Percentiles rank a stretch among this genome's conserved stretches.
These are phyloP conservation scores for Tetramorium parvispinum DNA, from an alignment of 1,140 invertebrate species.

Conservation along the genomic window DNA sequence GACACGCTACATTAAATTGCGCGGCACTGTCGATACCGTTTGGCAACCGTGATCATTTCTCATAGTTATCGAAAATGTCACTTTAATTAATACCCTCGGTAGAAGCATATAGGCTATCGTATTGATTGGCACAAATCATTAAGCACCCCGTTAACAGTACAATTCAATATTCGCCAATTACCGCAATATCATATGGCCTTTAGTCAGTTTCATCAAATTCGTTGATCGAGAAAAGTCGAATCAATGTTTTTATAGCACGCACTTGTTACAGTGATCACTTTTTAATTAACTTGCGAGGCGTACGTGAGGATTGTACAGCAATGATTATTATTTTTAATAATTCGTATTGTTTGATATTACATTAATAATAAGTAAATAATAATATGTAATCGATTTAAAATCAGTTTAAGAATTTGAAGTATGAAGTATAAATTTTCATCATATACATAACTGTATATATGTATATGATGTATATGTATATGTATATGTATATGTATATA, in stretches of 20 bases:
- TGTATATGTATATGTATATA: not conserved
- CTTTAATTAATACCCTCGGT: slow-evolving; percentile 72
- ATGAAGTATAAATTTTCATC: not conserved
- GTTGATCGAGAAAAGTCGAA: slow-evolving; percentile 4
- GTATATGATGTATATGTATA: not conserved
- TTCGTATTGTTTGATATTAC: not conserved
- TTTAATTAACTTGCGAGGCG: not conserved
- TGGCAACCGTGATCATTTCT: slow-evolving; percentile 63
- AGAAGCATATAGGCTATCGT: slow-evolving; percentile 30
- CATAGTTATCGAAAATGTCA: slow-evolving; percentile 73
- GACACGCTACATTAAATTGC: slow-evolving; percentile 65
- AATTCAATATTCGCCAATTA: slow-evolving; percentile 67
- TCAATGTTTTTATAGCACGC: not conserved
- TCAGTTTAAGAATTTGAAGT: not conserved
- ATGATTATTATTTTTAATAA: not conserved
- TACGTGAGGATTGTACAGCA: not conserved
- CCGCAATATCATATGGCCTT: slow-evolving; percentile 1
- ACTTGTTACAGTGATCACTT: not conserved
- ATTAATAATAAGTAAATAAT: slow-evolving; percentile 22
- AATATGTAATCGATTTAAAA: slow-evolving; percentile 7
- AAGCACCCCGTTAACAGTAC: slow-evolving; percentile 51
- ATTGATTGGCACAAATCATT: slow-evolving; percentile 70
- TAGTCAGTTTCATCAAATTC: slow-evolving; percentile 9
- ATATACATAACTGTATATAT: not conserved
- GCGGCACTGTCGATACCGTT: slow-evolving; percentile 37